Percentiles rank a stretch among this genome's conserved stretches.
Evolutionary conservation across 35 echinoderm and acorn worm genomes (phyloP).

Genomic region (Apostichopus californicus): DNA sequence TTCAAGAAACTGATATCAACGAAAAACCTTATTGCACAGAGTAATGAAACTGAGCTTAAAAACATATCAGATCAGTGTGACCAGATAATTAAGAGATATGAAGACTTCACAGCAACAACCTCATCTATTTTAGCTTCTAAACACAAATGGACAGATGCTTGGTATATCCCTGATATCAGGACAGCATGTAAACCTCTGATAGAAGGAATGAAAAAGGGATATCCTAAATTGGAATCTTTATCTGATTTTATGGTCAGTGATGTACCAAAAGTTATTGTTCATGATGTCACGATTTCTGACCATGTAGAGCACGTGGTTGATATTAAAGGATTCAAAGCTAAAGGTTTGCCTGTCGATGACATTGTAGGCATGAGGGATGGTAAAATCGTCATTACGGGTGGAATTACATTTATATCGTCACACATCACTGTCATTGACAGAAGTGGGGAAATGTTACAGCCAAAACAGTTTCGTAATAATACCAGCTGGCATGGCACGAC

Average conservation of each 20-base stretch:
- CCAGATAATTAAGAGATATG: not conserved
- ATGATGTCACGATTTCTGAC: not conserved
- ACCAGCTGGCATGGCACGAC: no score
- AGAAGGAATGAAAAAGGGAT: conserved; percentile 12
- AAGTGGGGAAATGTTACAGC: not conserved
- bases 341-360: not conserved
- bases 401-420: not conserved
- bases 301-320: not conserved
- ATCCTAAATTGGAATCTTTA: not conserved
- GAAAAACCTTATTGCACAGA: not conserved
- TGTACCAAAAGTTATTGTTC: not conserved
- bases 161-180: not conserved
- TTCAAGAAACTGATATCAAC: not conserved
- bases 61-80: not conserved
- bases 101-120: not conserved
- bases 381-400: not conserved
- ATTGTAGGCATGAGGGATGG: not conserved
- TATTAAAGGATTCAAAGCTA: not conserved
- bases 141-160: not conserved
- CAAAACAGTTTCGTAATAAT: not conserved
- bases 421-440: not conserved
- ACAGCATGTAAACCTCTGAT: not conserved
- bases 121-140: not conserved
- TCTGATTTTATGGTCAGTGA: not conserved
- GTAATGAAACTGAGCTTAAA: not conserved